Evolutionary conservation across 64 coral and sea anemone genomes (phyloP).

Genomic region (Astreopora myriophthalma): DNA sequence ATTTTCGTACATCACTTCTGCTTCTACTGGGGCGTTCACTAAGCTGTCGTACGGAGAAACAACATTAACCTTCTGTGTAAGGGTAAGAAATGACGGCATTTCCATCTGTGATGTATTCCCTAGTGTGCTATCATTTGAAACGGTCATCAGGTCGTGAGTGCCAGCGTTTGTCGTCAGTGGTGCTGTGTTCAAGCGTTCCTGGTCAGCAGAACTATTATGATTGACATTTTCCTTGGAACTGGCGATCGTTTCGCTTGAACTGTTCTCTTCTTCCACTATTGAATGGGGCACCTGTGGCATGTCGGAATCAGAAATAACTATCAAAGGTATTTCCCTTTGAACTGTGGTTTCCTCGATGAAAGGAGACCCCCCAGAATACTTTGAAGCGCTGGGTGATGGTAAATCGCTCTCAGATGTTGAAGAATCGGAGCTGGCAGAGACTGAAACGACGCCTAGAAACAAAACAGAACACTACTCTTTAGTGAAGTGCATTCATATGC

Average conservation of each 20-base stretch:
- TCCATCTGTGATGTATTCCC: neutral
- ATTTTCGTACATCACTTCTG: neutral
- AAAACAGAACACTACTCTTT: neutral
- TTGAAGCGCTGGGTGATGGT: neutral
- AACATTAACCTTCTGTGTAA: neutral
- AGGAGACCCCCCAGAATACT: neutral
- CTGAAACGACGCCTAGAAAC: neutral
- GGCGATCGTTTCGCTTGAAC: neutral
- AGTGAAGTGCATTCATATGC: neutral
- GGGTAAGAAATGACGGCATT: neutral
- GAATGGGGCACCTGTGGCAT: neutral
- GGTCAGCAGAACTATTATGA: neutral
- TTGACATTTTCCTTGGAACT: neutral
- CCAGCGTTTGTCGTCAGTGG: neutral
- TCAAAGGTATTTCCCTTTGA: neutral
- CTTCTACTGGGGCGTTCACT: neutral
- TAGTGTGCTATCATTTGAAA: neutral
- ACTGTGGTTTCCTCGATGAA: neutral
- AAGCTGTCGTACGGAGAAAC: neutral
- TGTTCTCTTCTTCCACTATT: constrained; percentile 17
- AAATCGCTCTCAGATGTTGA: neutral
- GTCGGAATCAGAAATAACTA: constrained; percentile 1
- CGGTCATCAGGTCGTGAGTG: constrained; percentile 4
- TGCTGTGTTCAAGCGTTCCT: neutral
- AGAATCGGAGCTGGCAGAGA: neutral